Evolutionary conservation across 2,113 vertebrate species (phyloP), one percentile per base, ranked within the genome.

Genomic region (Grus americana): DNA sequence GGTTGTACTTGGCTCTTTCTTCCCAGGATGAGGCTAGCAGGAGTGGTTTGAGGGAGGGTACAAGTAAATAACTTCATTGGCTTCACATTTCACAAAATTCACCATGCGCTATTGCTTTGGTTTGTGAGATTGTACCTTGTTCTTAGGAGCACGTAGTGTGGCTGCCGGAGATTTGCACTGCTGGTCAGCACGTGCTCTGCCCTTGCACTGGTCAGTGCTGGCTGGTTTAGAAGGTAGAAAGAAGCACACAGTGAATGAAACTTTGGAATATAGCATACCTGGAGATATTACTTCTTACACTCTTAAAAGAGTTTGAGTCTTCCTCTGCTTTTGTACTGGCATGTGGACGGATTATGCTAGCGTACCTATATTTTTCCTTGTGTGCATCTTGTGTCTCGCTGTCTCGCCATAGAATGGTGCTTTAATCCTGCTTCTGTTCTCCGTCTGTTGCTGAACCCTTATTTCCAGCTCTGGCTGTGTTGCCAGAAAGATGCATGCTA

Each of bases 401-500:
- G 6, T 44, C 47, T 75, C 65, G 40, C 70, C 49, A 10, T 75
- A 14, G 68, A 55, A 92, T 30, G 49, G 66, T 54, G 63, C 71
- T 92, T 91, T 78, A 91, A 78, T 91, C 65, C 68, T 55, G 24
- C 23, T 68, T 93, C 94, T 94, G 67, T 90, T 94, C 84, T 65
- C 88, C 82, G 34, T 80, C 93, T 79, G 67, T 86, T 83, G 79
- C 83, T 92, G 75, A 91, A 55, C n/a, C 42, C 57, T 84, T 89
- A 55, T 86, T 92, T 93, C 75, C 40, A 70, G 6, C 79, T 63
- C 83, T 29, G 59, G 22, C 80, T n/a, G 0, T 67, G 87, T 73
- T 79, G 49, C 46, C 80, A 87, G 89, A 87, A 86, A 91, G 80
- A 50, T 84, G 76, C 80, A 32, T 12, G 8, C 79, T 91, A 86